Evolutionary conservation across 2,797 vertebrate genomes (phyloP).

Genomic region (Otolemur crassicaudatus): DNA sequence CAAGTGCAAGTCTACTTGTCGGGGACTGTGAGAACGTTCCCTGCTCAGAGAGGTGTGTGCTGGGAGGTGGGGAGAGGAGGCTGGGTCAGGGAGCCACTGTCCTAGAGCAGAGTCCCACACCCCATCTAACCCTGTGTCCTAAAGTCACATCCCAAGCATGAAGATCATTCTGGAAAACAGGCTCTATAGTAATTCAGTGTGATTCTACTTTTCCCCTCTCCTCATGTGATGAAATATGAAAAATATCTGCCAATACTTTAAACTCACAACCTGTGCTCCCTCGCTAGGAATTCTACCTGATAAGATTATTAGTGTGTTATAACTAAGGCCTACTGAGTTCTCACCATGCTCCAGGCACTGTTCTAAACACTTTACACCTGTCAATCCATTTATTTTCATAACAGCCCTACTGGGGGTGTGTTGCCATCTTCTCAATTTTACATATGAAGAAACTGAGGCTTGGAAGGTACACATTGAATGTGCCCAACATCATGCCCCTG

Average conservation of each 20-base stretch:
- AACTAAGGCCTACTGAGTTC: not conserved
- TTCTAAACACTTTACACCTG: not conserved
- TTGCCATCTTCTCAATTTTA: conserved; percentile 1
- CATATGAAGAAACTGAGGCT: not conserved
- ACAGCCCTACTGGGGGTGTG: not conserved
- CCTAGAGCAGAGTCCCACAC: not conserved
- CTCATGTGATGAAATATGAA: not conserved
- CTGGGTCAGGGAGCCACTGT: not conserved
- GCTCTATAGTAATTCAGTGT: not conserved
- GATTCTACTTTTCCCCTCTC: not conserved
- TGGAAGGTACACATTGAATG: not conserved
- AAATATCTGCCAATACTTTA: not conserved
- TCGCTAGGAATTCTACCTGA: not conserved
- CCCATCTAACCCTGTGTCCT: not conserved
- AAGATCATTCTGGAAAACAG: not conserved
- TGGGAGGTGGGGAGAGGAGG: not conserved
- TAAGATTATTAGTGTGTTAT: not conserved
- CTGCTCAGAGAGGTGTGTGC: not conserved
- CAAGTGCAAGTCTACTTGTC: accelerated
- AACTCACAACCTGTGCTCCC: not conserved
- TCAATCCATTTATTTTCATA: not conserved
- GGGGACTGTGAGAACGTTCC: not conserved
- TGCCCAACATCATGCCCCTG: not conserved
- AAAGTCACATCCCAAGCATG: not conserved
- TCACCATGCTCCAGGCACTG: not conserved